A percentile compares a stretch with the other conserved stretches of the same genome.
Evolutionary conservation across 1,140 invertebrate species (phyloP).

Genomic region (Dendroctonus valens): DNA sequence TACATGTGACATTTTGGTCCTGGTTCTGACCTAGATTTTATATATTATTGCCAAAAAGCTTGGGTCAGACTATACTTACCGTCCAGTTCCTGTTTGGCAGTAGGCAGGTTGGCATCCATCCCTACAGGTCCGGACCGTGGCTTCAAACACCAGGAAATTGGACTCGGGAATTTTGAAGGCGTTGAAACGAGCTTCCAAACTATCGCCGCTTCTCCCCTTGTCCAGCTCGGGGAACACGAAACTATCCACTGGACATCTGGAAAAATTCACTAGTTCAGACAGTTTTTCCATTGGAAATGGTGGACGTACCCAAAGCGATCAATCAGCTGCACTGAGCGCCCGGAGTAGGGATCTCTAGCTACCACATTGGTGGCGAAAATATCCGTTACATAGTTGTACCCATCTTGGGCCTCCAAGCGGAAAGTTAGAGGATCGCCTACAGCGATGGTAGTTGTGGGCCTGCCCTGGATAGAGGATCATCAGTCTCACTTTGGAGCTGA

Average conservation of each 20-base stretch:
- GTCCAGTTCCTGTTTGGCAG: constrained; percentile 58
- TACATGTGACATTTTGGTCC: no score
- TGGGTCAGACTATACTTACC: constrained; percentile 53
- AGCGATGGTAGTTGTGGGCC: constrained; percentile 89
- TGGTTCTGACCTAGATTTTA: no score
- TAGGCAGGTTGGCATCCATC: constrained; percentile 88
- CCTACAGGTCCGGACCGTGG: constrained; percentile 83
- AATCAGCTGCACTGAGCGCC: constrained; percentile 83
- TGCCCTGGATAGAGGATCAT: constrained; percentile 82
- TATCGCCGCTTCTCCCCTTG: constrained; percentile 79
- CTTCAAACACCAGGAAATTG: constrained; percentile 91
- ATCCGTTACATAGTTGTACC: constrained; percentile 83
- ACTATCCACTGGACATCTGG: constrained; percentile 84
- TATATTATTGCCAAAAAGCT: no score
- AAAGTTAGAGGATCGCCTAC: constrained; percentile 92
- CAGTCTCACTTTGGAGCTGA: constrained; percentile 82
- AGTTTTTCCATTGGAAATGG: neutral
- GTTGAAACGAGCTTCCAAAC: constrained; percentile 86
- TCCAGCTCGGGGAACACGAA: constrained; percentile 90
- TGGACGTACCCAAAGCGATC: constrained; percentile 77
- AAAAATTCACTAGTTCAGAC: constrained; percentile 13
- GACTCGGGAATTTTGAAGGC: constrained; percentile 95
- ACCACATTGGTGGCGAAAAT: constrained; percentile 93
- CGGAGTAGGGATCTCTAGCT: constrained; percentile 89
- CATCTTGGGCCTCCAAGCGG: constrained; percentile 83